Percentiles rank a stretch among this genome's conserved stretches.
Conservation (phyloP, 2,888 invertebrate species). For the Sinelater perroti region DNA sequence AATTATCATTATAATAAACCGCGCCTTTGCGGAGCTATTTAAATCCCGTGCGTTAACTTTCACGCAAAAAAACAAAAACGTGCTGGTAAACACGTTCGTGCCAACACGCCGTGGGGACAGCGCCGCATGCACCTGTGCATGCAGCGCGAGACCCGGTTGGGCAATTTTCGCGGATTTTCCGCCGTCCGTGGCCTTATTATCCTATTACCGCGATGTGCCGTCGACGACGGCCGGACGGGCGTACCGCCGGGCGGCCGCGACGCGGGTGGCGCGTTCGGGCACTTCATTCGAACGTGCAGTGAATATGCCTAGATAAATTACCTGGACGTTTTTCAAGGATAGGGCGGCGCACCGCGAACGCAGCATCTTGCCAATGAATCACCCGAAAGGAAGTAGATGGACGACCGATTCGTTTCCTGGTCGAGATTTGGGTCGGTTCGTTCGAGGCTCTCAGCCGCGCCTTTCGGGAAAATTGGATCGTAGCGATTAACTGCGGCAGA, state of each 20-base stretch:
- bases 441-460: no score
- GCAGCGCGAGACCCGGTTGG: slow-evolving; percentile 22
- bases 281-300: slow-evolving; percentile 21
- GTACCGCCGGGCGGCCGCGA: no score
- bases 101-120: slow-evolving; percentile 17
- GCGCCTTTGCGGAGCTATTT: slow-evolving; percentile 1
- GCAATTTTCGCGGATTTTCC: slow-evolving; percentile 1
- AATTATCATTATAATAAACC: slow-evolving; percentile 3
- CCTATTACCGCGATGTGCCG: no score
- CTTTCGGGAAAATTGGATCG: no score
- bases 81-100: slow-evolving; percentile 20
- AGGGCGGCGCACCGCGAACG: slow-evolving; percentile 11
- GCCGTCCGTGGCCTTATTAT: neutral
- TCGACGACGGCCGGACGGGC: no score
- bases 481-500: no score
- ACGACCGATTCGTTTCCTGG: no score
- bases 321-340: slow-evolving; percentile 19
- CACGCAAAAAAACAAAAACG: slow-evolving; percentile 21
- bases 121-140: slow-evolving; percentile 16
- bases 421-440: no score
- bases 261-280: slow-evolving; percentile 19
- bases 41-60: slow-evolving; percentile 9
- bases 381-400: no score
- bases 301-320: slow-evolving; percentile 20
- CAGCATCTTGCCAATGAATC: no score